Evolutionary conservation across 2,113 vertebrate genomes (phyloP), one percentile per base, ranked within the genome.

Genomic region (Trachemys scripta): DNA sequence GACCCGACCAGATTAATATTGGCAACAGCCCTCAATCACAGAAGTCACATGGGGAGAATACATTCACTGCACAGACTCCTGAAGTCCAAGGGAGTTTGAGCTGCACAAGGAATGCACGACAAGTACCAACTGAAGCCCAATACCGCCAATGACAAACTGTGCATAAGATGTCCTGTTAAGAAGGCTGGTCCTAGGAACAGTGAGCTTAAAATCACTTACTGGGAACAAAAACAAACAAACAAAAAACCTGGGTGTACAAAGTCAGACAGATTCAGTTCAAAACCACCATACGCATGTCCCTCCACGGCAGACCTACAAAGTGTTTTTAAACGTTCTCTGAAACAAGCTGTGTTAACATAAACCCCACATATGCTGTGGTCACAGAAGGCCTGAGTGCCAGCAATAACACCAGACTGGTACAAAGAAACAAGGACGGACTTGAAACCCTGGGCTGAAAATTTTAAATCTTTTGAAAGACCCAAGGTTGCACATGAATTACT

Each of bases 301-400:
- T 22, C n/a, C 81, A 19, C 17, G 80, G 82, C 53, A 84, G 90
- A 88, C 22, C 76, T 78, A 38, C 1, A 0, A 69, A n/a, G 7
- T 5, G 45, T 25, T 53, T 86, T 56, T 76, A 89, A 94, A 85
- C 89, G 92, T 84, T 94, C 95, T 95, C 90, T 89, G 92, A 91
- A 97, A 87, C 94, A 96, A 97, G 95, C 84, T 92, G 45, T 87
- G 87, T 84, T 97, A 92, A 51, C 82, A 95, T 22, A 95, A 97
- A 98, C 92, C 96, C 92, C 92, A 95, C 97, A 96, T 91, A 91
- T 82, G n/a, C 76, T 91, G 76, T 94, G 87, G 95, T 88, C 94
- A 96, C 88, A 95, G 87, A 95, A 91, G 82, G 93, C 95, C 84
- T 89, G 95, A 93, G 95, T 11, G 95, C 81, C 93, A 97, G 97